Base-by-base conservation (phyloP, 2,888 invertebrate species). In the Leucophora obtusa region DNA sequence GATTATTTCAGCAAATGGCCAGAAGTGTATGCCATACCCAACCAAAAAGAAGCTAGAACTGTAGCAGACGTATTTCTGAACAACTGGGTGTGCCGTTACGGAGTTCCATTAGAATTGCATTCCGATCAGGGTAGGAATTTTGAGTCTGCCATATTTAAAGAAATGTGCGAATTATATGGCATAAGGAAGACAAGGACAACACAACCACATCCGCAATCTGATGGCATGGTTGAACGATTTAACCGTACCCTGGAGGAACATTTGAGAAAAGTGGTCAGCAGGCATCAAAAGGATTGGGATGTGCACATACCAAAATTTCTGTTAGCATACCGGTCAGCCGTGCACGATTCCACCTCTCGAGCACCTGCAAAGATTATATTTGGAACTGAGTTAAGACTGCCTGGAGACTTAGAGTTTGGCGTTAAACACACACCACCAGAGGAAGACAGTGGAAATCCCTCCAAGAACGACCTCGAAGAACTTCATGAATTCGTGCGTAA, bases 141-240 rank as follows among this genome's bases (percentile, higher is more conserved):
- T 21, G 21, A 21, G 4, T 21, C 21, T 21, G 21, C 21, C 21
- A 21, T 21, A 2, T 3, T 21, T 4, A 54, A 51, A 7, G 17
- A 68, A 15, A 15, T 68, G n/a, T 6, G 14, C 18, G 4, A 10
- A 60, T 15, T 17, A n/a, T 14, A 35, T 11, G 6, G 2, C 53
- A n/a, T 35, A 35, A 14, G 11, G 10, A 14, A 7, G 35, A 21
- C 21, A 2, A 21, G 21, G 4, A 21, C 21, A 3, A 21, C 4
- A 4, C 21, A 2, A 4, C 21, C 63, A n/a, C 73, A 65, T 73
- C 73, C 58, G 7, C 73, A 74, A 51, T 74, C 51, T 14, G 59
- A 66, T 51, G 59, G 74, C n/a, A 78, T 72, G 54, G 63, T 69
- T 8, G 62, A 56, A 35, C 11, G 56, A 24, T 62, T 76, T 35